These are phyloP conservation scores for Tiaroga cobitis DNA, from an alignment of 2,797 vertebrate genomes.

Conservation along the genomic window DNA sequence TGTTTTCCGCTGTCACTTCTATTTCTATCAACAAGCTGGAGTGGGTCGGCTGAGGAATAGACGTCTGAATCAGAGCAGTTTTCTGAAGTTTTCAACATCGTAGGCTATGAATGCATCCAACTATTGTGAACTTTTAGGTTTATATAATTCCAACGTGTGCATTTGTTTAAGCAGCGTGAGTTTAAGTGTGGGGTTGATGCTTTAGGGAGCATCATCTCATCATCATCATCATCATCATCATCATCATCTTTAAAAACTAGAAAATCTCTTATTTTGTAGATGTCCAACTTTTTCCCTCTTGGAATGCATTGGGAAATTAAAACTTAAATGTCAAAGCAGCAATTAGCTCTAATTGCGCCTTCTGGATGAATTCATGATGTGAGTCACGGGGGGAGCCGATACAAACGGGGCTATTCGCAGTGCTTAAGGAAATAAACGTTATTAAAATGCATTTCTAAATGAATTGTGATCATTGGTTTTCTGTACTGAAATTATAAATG, in stretches of 20 bases:
- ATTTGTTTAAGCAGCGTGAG: background rate
- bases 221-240: background rate
- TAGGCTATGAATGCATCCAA: background rate
- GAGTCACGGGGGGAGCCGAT: slow-evolving; percentile 2
- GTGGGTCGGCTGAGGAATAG: slow-evolving; percentile 4
- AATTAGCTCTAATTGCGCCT: slow-evolving; percentile 50
- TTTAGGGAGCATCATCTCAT: background rate
- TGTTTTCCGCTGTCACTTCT: slow-evolving; percentile 5
- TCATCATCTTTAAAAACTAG: background rate
- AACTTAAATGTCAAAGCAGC: slow-evolving; percentile 54
- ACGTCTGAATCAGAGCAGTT: slow-evolving; percentile 4
- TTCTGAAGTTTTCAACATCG: background rate
- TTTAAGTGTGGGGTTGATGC: background rate
- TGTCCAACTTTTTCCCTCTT: slow-evolving; percentile 24
- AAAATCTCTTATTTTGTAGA: slow-evolving; percentile 5
- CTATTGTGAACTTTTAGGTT: background rate
- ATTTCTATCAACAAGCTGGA: slow-evolving; percentile 33
- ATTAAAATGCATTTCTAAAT: slow-evolving; percentile 32
- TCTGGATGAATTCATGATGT: slow-evolving; percentile 47
- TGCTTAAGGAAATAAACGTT: slow-evolving; percentile 52
- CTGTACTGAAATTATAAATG: slow-evolving; percentile 50
- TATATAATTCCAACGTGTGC: background rate
- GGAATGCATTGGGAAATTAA: slow-evolving; percentile 34
- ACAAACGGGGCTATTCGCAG: slow-evolving; percentile 28
- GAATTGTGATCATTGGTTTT: slow-evolving; percentile 51